These are phyloP conservation scores for Ciconia maguari DNA, from an alignment of 2,113 vertebrate genomes.

Conservation along the genomic window DNA sequence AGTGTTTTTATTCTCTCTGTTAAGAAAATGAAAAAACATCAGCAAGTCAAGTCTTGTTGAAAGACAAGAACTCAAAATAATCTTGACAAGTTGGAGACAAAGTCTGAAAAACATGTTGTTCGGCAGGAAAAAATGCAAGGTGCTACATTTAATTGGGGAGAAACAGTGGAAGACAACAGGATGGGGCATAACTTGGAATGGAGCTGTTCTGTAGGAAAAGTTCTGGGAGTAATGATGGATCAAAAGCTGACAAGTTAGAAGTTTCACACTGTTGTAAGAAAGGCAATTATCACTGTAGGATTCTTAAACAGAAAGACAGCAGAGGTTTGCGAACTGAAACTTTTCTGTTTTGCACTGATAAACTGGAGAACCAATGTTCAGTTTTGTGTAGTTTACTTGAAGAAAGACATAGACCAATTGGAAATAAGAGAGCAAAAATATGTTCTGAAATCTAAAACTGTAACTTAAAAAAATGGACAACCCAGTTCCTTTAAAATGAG, in stretches of 20 bases:
- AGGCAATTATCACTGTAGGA: not conserved
- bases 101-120: not conserved
- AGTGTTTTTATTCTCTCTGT: not conserved
- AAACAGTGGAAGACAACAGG: not conserved
- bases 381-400: not conserved
- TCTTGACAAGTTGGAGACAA: not conserved
- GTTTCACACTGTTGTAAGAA: not conserved
- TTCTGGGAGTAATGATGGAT: not conserved
- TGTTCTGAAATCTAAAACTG: not conserved
- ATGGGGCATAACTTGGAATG: not conserved
- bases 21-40: not conserved
- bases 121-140: not conserved
- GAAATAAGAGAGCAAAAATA: not conserved
- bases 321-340: not conserved
- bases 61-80: not conserved
- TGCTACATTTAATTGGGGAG: not conserved
- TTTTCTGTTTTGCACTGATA: not conserved
- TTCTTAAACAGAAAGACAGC: not conserved
- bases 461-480: not conserved
- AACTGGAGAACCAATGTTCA: not conserved
- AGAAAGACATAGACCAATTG: not conserved
- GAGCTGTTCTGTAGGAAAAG: not conserved
- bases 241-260: not conserved
- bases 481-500: not conserved
- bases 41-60: not conserved